A percentile compares a stretch with the other conserved stretches of the same genome.
phyloP scores from a whole-genome alignment of 2,888 invertebrate genomes.

The Diabrotica balteata region DNA sequence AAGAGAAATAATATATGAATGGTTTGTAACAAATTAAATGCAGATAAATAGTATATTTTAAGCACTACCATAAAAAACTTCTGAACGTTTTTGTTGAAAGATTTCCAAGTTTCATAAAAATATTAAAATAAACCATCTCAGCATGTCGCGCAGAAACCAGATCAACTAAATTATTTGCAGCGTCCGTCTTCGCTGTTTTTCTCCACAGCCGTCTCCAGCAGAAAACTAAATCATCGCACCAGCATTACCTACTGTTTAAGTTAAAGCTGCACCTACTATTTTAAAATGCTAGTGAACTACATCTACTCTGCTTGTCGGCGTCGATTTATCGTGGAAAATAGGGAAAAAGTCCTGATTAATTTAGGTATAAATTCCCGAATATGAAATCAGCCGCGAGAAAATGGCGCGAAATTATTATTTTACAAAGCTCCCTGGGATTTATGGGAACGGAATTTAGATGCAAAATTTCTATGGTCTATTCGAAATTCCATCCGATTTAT shows the following conservation, averaged over 20 bases:
- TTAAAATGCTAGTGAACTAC: neutral
- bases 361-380: constrained; percentile 16
- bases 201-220: no score
- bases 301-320: neutral
- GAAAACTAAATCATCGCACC: no score
- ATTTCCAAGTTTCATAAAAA: no score
- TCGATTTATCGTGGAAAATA: constrained; percentile 12
- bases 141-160: neutral
- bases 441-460: constrained; percentile 2
- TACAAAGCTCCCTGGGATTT: neutral
- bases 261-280: neutral
- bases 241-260: no score
- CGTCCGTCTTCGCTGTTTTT: no score
- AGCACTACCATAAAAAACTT: no score
- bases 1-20: no score
- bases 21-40: no score
- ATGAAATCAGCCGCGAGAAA: constrained; percentile 12
- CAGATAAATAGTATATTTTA: no score
- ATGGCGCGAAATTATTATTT: constrained; percentile 12
- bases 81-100: no score
- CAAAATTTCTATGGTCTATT: constrained; percentile 1
- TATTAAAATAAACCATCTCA: constrained; percentile 1
- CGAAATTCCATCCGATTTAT: neutral
- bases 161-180: no score
- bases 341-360: constrained; percentile 19